Evolutionary conservation across 2,888 invertebrate genomes (phyloP).

Genomic region (Acheta domesticus): DNA sequence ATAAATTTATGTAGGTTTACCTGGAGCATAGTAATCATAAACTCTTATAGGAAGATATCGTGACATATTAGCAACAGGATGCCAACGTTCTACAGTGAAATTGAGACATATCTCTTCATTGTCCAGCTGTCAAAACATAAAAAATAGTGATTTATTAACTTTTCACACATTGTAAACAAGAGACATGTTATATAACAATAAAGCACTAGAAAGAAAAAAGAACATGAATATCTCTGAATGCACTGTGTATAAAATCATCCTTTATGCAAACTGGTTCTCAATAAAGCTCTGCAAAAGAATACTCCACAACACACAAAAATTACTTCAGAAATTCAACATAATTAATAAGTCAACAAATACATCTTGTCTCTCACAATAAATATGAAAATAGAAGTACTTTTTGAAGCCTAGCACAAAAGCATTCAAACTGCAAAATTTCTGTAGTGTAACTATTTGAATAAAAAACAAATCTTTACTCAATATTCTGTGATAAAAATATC

Average conservation of each 20-base stretch:
- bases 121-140: slow-evolving; percentile 62
- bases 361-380: too few species aligned
- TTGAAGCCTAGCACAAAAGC: too few species aligned
- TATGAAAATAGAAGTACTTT: too few species aligned
- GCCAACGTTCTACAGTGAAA: slow-evolving; percentile 92
- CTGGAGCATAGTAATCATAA: slow-evolving; percentile 95
- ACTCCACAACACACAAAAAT: background rate
- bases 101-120: slow-evolving; percentile 82
- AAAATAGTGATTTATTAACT: slow-evolving; percentile 27
- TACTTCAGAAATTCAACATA: slow-evolving; percentile 19
- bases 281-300: background rate
- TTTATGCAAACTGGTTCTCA: too few species aligned
- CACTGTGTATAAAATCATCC: too few species aligned
- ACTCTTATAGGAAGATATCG: slow-evolving; percentile 83
- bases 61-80: slow-evolving; percentile 95
- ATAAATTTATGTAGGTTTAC: slow-evolving; percentile 52
- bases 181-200: background rate
- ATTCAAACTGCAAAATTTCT: too few species aligned
- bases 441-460: too few species aligned
- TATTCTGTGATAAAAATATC: too few species aligned
- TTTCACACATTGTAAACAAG: too few species aligned
- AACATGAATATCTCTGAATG: background rate
- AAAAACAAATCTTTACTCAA: too few species aligned
- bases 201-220: background rate
- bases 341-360: slow-evolving; percentile 23